A percentile compares a stretch with the other conserved stretches of the same genome.
phyloP scores from a whole-genome alignment of 1,140 invertebrate species.

The Solen grandis region DNA sequence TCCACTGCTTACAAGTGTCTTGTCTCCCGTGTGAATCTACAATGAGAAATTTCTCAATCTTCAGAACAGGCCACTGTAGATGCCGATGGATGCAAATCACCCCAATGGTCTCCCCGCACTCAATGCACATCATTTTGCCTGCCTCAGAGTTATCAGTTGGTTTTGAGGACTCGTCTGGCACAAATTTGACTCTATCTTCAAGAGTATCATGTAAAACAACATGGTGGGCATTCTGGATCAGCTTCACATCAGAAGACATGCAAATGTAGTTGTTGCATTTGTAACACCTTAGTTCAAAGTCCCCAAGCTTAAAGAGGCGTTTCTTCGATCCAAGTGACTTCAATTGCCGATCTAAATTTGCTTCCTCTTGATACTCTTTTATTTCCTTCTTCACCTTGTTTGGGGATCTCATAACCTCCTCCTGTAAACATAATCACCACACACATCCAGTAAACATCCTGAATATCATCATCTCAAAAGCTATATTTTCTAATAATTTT shows the following conservation, averaged over 20 bases:
- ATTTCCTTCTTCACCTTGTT: conserved; percentile 45
- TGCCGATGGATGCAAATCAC: conserved; percentile 49
- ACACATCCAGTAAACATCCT: background rate
- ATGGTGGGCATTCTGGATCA: conserved; percentile 61
- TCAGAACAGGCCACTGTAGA: conserved; percentile 59
- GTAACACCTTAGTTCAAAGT: conserved; percentile 57
- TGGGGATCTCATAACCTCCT: conserved; percentile 25
- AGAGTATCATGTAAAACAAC: conserved; percentile 54
- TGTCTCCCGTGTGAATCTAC: conserved; percentile 48
- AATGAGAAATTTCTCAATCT: conserved; percentile 58
- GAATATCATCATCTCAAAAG: background rate
- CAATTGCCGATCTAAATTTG: conserved; percentile 50
- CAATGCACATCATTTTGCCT: conserved; percentile 61
- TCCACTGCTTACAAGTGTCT: conserved; percentile 47
- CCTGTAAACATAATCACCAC: conserved; percentile 11
- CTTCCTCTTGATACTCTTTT: conserved; percentile 61
- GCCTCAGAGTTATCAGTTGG: conserved; percentile 38
- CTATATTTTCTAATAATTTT: background rate
- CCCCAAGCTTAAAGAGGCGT: conserved; percentile 30
- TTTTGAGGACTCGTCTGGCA: conserved; percentile 1
- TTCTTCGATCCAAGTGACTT: conserved; percentile 37
- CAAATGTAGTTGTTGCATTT: conserved; percentile 61
- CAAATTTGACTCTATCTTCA: conserved; percentile 25
- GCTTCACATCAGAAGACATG: conserved; percentile 57
- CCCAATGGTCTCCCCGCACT: conserved; percentile 63